A percentile compares a stretch with the other conserved stretches of the same genome.
These are phyloP conservation scores for Cololabis saira DNA, from an alignment of 2,113 vertebrate species.

Conservation along the genomic window DNA sequence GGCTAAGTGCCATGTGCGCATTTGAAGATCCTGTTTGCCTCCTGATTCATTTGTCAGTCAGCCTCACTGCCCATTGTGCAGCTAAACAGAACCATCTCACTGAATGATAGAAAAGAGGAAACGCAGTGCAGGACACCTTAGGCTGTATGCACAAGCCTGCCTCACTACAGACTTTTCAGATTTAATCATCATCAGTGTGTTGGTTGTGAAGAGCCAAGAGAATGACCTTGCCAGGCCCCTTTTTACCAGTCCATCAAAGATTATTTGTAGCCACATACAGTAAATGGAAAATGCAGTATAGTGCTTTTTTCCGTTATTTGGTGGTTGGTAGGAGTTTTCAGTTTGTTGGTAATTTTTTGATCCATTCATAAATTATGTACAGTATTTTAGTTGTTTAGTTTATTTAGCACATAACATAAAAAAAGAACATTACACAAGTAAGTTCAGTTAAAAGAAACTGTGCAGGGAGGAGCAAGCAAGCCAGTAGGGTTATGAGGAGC, in stretches of 20 bases:
- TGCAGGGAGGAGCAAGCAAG: too few relatives aligned
- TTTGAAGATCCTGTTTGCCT: constrained; percentile 31
- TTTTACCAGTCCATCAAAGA: not conserved
- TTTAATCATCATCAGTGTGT: constrained; percentile 14
- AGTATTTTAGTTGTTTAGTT: too few relatives aligned
- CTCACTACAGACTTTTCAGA: constrained; percentile 18
- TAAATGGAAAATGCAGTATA: not conserved
- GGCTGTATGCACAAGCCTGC: constrained; percentile 20
- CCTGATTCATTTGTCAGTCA: constrained; percentile 9
- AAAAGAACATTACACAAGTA: too few relatives aligned
- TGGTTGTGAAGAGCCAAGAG: constrained; percentile 1
- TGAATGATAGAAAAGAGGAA: constrained; percentile 1
- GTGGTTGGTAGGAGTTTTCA: too few relatives aligned
- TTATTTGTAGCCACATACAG: not conserved
- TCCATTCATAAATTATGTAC: too few relatives aligned
- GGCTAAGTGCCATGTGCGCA: constrained; percentile 56
- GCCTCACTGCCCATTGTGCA: constrained; percentile 8
- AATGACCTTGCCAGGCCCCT: not conserved
- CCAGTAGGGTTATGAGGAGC: too few relatives aligned
- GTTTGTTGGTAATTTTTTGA: too few relatives aligned
- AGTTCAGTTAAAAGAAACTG: too few relatives aligned
- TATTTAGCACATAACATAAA: too few relatives aligned
- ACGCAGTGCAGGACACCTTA: not conserved
- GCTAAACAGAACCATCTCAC: not conserved
- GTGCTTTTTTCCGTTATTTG: not conserved